Base-by-base conservation (phyloP, 2,888 invertebrate genomes). In the Torymus aiolomorphi region DNA sequence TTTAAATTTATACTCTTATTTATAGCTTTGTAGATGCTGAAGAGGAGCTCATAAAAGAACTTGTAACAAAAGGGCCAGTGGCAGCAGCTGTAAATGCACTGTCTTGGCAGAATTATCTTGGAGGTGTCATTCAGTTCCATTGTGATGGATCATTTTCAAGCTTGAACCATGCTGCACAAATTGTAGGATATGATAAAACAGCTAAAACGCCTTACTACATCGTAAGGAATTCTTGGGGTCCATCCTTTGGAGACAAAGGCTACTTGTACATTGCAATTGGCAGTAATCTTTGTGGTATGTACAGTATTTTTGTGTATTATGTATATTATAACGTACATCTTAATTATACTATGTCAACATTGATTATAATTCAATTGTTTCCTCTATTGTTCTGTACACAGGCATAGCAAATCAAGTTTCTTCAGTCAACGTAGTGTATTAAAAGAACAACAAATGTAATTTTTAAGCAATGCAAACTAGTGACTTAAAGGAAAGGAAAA, bases 81-180 rank as follows among this genome's bases (percentile, higher is more conserved):
- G 93, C 95, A 0, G 96, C 94, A 0, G 95, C 96, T 0, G 95
- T 97, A 0, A 97, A 97, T 90, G 97, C 96, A 0, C 91, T 95
- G 49, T 93, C 94, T 0, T 97, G 97, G 97, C 96, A 96, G 90
- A 94, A 96, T 90, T 97, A 97, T 88, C 91, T 96, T 11, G 96
- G 96, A 0, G 97, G 97, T 0, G 93, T 96, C 54, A 95, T 97
- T 86, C 95, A 96, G 87, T 95, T 92, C 87, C 95, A 96, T 86
- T 97, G 97, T 92, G 93, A 94, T 75, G 93, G 93, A 2, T 89
- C 91, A 0, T 88, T 92, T 0, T 73, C 86, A 0, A 92, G 92
- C 59, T 89, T 95, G n/a, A 96, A 97, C 89, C 97, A 97, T 87
- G 96, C 96, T 0, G 96, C 96, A 0, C 93, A 96, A 88, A 92